A percentile compares a stretch with the other conserved stretches of the same genome.
phyloP scores from a whole-genome alignment of 2,888 invertebrate species.

The Nephrotoma appendiculata region DNA sequence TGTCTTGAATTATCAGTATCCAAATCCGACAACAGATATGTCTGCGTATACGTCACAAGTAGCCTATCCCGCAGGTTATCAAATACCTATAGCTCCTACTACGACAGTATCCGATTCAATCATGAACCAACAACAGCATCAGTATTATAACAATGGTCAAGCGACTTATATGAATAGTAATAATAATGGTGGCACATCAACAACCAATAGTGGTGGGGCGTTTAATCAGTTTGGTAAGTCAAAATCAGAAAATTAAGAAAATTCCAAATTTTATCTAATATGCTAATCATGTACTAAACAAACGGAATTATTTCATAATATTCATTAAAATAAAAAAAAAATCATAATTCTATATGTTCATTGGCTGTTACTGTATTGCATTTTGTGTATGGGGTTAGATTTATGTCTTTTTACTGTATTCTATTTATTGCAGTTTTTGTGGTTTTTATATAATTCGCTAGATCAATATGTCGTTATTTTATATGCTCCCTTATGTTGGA shows the following conservation, averaged over 20 bases:
- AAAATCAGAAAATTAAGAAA: neutral
- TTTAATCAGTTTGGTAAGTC: neutral
- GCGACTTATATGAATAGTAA: constrained; percentile 29
- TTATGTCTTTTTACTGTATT: too few relatives aligned
- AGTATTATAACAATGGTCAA: constrained; percentile 6
- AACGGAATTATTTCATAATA: neutral
- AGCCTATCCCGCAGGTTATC: neutral
- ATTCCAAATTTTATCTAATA: neutral
- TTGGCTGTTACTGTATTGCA: neutral
- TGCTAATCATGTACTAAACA: neutral
- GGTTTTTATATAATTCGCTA: neutral
- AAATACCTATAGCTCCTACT: neutral
- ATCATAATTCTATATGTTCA: neutral
- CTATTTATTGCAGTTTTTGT: neutral
- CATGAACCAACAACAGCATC: neutral
- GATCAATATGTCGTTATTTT: neutral
- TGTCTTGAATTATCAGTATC: neutral
- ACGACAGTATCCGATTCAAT: neutral
- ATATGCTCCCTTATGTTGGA: neutral
- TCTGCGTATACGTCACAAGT: neutral
- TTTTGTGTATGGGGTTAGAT: neutral
- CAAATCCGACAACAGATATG: neutral
- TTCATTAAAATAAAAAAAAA: neutral
- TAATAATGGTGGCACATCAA: constrained; percentile 23
- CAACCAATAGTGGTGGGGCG: constrained; percentile 25